Evolutionary conservation across 2,113 vertebrate species (phyloP), one percentile per base, ranked within the genome.

Genomic region (Gasterosteus aculeatus): DNA sequence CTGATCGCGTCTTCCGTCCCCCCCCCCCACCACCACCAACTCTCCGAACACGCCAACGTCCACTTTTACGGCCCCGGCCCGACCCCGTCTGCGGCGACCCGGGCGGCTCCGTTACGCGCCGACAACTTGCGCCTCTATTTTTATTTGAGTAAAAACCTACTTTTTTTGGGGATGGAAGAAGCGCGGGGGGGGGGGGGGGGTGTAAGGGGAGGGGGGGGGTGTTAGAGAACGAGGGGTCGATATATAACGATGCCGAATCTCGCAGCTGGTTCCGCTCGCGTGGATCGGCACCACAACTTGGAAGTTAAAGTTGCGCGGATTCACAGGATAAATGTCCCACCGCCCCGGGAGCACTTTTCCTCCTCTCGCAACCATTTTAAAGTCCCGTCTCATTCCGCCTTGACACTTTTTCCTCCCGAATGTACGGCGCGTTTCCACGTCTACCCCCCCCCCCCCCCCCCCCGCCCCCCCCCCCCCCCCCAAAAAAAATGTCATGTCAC

Each of bases 1-100:
- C 84, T 92, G 86, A 90, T 92, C 82, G 84, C 89, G 33, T n/a
- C n/a, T n/a, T n/a, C n/a, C n/a, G n/a, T 88, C 78, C 78, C 41
- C 62, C 22, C 22, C 22, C 22, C 1, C 22, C 22, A 26, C 22
- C 22, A 26, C 22, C 22, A 26, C 22, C 22, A 26, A 26, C 22
- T 26, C 22, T 26, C 22, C 22, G 22, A 26, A 26, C 22, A 26
- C 22, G 22, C 22, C 22, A 26, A 26, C 22, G 22, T 78, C 72
- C 82, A 87, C 91, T 90, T 91, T 91, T 81, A 69, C 71, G 80
- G 22, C 22, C 80, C 53, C 47, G 81, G 62, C 81, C 81, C 81
- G 78, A 75, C 85, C 51, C 65, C 70, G 85, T 85, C 77, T 39
- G 69, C 78, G 77, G 74, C 63, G 74, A 58, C 51, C 59, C 66